Conservation (phyloP, 2,888 invertebrate genomes). For the Drosophila anomalata region DNA sequence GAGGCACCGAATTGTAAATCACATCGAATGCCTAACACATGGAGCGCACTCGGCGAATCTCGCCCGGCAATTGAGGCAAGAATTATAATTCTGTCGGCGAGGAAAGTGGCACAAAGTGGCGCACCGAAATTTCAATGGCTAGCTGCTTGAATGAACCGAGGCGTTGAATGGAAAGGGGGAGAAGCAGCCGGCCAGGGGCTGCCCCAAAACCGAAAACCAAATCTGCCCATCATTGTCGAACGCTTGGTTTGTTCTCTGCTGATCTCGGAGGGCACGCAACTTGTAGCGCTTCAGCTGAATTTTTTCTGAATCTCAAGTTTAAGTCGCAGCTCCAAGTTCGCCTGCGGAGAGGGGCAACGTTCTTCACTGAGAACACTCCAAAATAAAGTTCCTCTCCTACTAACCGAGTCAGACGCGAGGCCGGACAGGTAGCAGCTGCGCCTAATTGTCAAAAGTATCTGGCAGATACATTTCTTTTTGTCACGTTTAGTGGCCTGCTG, state of each 20-base stretch:
- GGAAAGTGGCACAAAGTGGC: slow-evolving; percentile 62
- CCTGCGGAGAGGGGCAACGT: slow-evolving; percentile 4
- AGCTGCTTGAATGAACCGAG: slow-evolving; percentile 52
- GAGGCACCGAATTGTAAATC: slow-evolving; percentile 55
- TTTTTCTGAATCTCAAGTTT: slow-evolving; percentile 58
- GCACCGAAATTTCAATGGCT: slow-evolving; percentile 56
- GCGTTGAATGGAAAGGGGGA: not conserved
- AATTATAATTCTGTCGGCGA: slow-evolving; percentile 44
- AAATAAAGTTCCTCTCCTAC: slow-evolving; percentile 44
- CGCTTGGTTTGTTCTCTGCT: slow-evolving; percentile 8
- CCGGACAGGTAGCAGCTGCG: slow-evolving; percentile 73
- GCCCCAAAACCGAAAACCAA: slow-evolving; percentile 6
- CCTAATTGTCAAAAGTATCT: slow-evolving; percentile 73
- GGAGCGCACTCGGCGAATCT: slow-evolving; percentile 44
- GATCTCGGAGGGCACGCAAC: slow-evolving; percentile 51
- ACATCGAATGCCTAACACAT: slow-evolving; percentile 75
- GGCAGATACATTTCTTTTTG: slow-evolving; percentile 74
- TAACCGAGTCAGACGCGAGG: slow-evolving; percentile 19
- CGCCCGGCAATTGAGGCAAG: slow-evolving; percentile 34
- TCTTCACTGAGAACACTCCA: slow-evolving; percentile 22
- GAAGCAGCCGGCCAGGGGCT: not conserved
- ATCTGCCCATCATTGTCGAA: slow-evolving; percentile 64
- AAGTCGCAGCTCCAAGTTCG: slow-evolving; percentile 54
- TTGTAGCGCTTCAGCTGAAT: slow-evolving; percentile 63
- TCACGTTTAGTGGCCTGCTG: slow-evolving; percentile 57